These are phyloP conservation scores for Nothocercus julius DNA, from an alignment of 2,113 vertebrate species.

Conservation along the genomic window DNA sequence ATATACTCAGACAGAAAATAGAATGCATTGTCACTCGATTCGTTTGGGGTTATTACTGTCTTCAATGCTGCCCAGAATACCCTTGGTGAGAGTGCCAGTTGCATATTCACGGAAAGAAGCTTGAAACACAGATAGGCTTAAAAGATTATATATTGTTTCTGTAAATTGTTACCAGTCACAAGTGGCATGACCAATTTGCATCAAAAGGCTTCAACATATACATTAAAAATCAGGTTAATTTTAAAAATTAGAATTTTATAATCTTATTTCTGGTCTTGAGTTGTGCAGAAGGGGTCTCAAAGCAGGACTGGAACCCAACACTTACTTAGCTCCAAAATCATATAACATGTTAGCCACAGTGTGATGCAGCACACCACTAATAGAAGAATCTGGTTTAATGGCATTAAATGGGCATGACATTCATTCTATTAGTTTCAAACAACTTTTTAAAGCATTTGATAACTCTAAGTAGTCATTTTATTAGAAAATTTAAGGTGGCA, in stretches of 20 bases:
- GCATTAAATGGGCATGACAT: neutral
- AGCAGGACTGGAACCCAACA: neutral
- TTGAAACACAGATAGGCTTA: neutral
- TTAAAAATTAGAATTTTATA: neutral
- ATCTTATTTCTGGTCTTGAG: neutral
- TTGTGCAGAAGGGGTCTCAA: neutral
- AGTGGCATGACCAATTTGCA: neutral
- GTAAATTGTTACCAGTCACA: neutral
- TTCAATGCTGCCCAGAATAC: neutral
- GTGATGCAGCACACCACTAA: rapidly evolving
- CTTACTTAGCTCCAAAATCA: neutral
- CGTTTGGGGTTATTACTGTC: neutral
- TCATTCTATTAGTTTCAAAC: neutral
- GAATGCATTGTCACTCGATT: neutral
- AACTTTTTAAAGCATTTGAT: neutral
- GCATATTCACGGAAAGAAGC: neutral
- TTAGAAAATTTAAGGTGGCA: neutral
- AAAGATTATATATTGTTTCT: neutral
- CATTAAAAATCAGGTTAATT: neutral
- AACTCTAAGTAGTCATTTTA: neutral
- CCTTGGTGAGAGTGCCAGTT: neutral
- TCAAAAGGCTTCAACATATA: neutral
- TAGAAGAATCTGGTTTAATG: neutral
- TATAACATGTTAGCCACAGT: neutral
- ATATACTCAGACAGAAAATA: neutral